Evolutionary conservation across 1,140 invertebrate species (phyloP).

Genomic region (Sminthurinus signatus): DNA sequence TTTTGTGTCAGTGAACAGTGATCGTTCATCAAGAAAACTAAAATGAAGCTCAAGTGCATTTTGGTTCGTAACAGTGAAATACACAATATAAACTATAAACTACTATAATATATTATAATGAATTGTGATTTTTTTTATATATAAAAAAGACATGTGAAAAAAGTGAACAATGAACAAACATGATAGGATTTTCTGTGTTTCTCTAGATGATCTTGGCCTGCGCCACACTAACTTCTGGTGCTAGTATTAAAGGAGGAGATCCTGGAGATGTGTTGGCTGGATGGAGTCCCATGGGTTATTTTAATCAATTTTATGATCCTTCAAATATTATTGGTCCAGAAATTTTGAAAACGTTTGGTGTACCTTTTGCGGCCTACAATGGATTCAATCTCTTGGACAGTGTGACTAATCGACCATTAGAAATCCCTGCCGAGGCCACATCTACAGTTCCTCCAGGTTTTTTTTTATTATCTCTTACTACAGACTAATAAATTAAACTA

Average conservation of each 20-base stretch:
- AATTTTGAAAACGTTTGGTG: slow-evolving; percentile 2
- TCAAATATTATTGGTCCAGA: slow-evolving; percentile 10
- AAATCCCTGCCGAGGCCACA: slow-evolving; percentile 3
- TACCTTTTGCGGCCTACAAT: slow-evolving; percentile 1
- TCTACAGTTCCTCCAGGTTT: neutral
- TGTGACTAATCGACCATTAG: neutral
- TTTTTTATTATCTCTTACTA: too few species aligned
- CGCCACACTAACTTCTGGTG: neutral
- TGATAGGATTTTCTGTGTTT: neutral
- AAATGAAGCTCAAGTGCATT: too few species aligned
- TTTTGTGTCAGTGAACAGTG: too few species aligned
- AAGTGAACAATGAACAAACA: neutral
- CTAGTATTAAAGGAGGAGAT: slow-evolving; percentile 4
- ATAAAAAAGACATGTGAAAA: neutral
- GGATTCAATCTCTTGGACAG: slow-evolving; percentile 1
- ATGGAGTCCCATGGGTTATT: slow-evolving; percentile 10
- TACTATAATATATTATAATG: too few species aligned
- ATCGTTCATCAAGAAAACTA: too few species aligned
- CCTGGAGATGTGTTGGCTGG: neutral
- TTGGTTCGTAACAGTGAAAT: too few species aligned
- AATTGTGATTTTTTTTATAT: too few species aligned
- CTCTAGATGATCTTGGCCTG: neutral
- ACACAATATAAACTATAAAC: too few species aligned
- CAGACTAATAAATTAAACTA: too few species aligned
- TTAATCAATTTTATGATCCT: slow-evolving; percentile 8